Evolutionary conservation across 2,113 vertebrate genomes (phyloP).

Genomic region (Carollia perspicillata): DNA sequence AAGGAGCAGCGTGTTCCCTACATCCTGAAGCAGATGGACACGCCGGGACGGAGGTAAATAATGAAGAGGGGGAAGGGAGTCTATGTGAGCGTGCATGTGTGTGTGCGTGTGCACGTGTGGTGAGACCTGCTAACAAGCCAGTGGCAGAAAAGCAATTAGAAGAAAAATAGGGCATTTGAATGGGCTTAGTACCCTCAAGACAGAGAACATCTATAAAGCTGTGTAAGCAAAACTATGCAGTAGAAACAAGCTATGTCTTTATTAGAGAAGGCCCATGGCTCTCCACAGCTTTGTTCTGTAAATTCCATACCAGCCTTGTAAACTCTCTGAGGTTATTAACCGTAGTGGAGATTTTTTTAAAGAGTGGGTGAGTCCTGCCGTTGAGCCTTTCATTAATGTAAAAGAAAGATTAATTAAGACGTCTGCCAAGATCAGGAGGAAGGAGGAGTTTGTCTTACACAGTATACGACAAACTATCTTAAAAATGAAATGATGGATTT

Average conservation of each 20-base stretch:
- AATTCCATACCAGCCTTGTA: conserved; percentile 81
- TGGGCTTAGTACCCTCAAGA: conserved; percentile 76
- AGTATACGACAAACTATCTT: not conserved
- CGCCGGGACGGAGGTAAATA: conserved; percentile 50
- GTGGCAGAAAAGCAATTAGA: conserved; percentile 72
- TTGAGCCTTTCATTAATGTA: conserved; percentile 76
- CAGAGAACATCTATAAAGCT: conserved; percentile 73
- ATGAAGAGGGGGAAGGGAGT: not conserved
- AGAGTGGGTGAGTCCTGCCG: conserved; percentile 36
- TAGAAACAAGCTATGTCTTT: conserved; percentile 81
- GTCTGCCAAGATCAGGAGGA: conserved; percentile 48
- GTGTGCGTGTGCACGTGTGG: not conserved
- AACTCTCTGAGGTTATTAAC: conserved; percentile 80
- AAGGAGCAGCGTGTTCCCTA: not conserved
- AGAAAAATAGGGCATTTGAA: conserved; percentile 77
- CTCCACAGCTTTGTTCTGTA: conserved; percentile 84
- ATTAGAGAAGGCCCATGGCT: conserved; percentile 80
- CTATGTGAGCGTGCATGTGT: not conserved
- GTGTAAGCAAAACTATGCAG: conserved; percentile 75
- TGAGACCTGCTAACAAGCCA: conserved; percentile 50
- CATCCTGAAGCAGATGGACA: conserved; percentile 47
- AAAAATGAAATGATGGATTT: not conserved
- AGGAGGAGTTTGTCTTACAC: conserved; percentile 1
- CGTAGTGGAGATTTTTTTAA: conserved; percentile 61
- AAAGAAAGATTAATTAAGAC: conserved; percentile 77